Evolutionary conservation across 2,113 vertebrate genomes (phyloP), one percentile per base, ranked within the genome.

Genomic region (Thunnus maccoyii): DNA sequence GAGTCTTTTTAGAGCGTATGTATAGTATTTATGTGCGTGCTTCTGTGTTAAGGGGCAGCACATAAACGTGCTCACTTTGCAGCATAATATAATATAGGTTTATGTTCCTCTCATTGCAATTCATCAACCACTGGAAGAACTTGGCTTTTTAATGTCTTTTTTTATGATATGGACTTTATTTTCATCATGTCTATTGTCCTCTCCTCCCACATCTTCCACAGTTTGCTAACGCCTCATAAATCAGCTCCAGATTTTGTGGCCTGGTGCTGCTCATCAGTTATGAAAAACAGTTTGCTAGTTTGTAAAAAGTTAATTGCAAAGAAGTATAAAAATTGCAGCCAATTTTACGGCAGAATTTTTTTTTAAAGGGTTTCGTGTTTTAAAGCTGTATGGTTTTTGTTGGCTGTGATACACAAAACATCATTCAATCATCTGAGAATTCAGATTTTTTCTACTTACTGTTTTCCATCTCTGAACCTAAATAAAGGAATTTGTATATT

Each of bases 201-300:
- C 41, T 71, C 69, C 30, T 67, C 47, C 86, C 78, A 80, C 75
- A 79, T 66, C 61, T 41, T 82, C 71, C 64, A 70, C 47, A 76
- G 44, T 88, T 82, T 58, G 71, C 60, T 83, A 84, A 88, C 84
- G 71, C 80, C 77, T 86, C 47, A 56, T 78, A 86, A 85, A 78
- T 84, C 55, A 8, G 48, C 71, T 91, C 85, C 85, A 89, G 58
- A 88, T 86, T 87, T 78, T 84, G 83, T 41, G 80, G 83, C 84
- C 70, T 72, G 62, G 78, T 76, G 72, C 77, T 76, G 77, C 84
- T 84, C 16, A 52, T 85, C 73, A 86, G 11, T 68, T 82, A 27
- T 56, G 36, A 83, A 80, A 20, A 76, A 77, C 67, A 55, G 18
- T 80, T 67, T 60, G 44, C 11, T 13, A 9, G 66, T 84, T 77